A percentile compares a stretch with the other conserved stretches of the same genome.
These are phyloP conservation scores for Sturnira hondurensis DNA, from an alignment of 2,113 vertebrate species.

Conservation along the genomic window DNA sequence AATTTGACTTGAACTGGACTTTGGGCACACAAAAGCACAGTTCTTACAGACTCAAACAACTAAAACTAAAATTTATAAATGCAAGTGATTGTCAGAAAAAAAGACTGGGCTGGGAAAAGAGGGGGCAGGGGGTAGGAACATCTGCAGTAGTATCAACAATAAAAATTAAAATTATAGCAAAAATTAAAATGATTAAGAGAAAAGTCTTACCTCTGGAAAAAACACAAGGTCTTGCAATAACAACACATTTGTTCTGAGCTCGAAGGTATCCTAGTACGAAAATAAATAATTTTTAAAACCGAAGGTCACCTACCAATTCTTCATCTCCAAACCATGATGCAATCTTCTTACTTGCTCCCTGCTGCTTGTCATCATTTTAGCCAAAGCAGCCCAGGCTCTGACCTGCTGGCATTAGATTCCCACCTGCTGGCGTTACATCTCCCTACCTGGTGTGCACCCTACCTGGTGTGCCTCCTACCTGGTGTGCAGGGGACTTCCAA, in stretches of 20 bases:
- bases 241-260: neutral
- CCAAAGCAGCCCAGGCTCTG: accelerated
- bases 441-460: too few species aligned
- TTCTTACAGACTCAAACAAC: neutral
- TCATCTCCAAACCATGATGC: too few species aligned
- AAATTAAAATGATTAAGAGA: neutral
- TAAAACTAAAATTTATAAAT: neutral
- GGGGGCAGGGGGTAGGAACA: too few species aligned
- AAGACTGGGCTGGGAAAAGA: too few species aligned
- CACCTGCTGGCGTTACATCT: too few species aligned
- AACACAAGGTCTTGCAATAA: neutral
- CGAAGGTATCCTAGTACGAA: neutral
- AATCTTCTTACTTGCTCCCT: accelerated
- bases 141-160: too few species aligned
- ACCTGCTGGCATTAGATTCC: neutral
- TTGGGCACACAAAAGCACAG: neutral
- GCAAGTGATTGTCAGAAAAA: neutral
- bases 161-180: too few species aligned
- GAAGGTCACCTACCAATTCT: neutral
- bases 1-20: neutral
- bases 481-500: accelerated
- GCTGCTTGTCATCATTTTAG: accelerated
- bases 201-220: neutral
- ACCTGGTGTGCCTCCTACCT: too few species aligned
- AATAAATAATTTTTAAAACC: neutral